These are phyloP conservation scores for Spizaetus ornatus DNA, from an alignment of 2,113 vertebrate species.

Conservation along the genomic window DNA sequence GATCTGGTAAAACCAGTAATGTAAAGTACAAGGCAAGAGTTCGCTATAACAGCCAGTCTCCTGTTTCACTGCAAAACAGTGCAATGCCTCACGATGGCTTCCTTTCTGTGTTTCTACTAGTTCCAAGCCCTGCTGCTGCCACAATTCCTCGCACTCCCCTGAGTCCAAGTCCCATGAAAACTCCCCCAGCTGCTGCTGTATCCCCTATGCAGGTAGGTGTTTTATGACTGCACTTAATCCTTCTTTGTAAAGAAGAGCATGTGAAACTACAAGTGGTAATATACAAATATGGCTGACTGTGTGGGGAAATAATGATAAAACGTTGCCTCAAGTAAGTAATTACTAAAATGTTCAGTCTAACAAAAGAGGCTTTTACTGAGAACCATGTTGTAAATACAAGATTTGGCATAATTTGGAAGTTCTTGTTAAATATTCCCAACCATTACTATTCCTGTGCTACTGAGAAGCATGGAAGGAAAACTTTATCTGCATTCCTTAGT, in stretches of 20 bases:
- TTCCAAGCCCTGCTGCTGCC: constrained; percentile 76
- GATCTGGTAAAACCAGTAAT: not conserved
- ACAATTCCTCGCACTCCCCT: constrained; percentile 90
- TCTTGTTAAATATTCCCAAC: not conserved
- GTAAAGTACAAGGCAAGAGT: not conserved
- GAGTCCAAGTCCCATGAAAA: constrained; percentile 94
- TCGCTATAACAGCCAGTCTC: not conserved
- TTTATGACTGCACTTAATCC: not conserved
- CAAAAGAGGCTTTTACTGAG: not conserved
- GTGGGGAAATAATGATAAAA: not conserved
- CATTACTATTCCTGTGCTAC: not conserved
- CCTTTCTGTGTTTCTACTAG: constrained; percentile 20
- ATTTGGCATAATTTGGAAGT: not conserved
- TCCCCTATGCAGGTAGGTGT: constrained; percentile 92
- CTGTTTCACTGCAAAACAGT: not conserved
- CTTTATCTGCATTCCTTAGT: not conserved
- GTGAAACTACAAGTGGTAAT: not conserved
- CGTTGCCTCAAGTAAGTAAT: not conserved
- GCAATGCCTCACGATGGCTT: not conserved
- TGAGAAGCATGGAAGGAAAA: not conserved
- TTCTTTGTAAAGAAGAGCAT: not conserved
- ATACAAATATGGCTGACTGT: not conserved
- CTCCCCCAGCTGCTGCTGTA: constrained; percentile 91
- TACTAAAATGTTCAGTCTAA: not conserved
- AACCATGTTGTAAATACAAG: not conserved